Evolutionary conservation across 2,888 invertebrate genomes (phyloP).

Genomic region (Drosophila anomelani): DNA sequence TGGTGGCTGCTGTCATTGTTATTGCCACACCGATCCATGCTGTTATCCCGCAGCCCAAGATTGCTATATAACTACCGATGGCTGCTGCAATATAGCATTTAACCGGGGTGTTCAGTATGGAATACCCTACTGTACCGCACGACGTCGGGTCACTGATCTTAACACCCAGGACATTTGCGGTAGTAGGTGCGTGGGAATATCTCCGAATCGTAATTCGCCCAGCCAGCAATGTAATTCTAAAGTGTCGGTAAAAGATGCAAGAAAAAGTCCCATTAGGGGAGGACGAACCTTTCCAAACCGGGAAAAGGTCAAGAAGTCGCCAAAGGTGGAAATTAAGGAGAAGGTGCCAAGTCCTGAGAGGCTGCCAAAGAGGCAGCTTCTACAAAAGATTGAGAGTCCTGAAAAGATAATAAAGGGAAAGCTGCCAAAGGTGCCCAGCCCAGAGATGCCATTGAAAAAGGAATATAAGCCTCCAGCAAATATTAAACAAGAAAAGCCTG

Average conservation of each 20-base stretch:
- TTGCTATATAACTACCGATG: not conserved
- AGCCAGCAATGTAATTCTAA: not conserved
- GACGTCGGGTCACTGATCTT: constrained; percentile 30
- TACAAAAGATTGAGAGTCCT: too few species aligned
- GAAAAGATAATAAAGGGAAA: not conserved
- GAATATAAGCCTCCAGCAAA: not conserved
- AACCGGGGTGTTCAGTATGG: not conserved
- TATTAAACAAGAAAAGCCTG: not conserved
- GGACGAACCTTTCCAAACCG: not conserved
- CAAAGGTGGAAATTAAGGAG: not conserved
- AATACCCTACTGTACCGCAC: not conserved
- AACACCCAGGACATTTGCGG: constrained; percentile 37
- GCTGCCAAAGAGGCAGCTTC: not conserved
- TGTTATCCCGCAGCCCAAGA: too few species aligned
- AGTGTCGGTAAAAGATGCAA: not conserved
- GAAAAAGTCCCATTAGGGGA: not conserved
- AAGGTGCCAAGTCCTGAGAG: not conserved
- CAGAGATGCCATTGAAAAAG: not conserved
- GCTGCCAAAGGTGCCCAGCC: not conserved
- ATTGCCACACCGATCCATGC: not conserved
- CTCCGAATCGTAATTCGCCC: not conserved
- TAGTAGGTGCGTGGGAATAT: not conserved
- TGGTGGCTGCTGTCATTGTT: constrained; percentile 16
- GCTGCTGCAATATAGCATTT: not conserved
- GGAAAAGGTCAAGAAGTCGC: constrained; percentile 4